Conservation (phyloP, 2,113 vertebrate species). For the Girardinichthys multiradiatus region DNA sequence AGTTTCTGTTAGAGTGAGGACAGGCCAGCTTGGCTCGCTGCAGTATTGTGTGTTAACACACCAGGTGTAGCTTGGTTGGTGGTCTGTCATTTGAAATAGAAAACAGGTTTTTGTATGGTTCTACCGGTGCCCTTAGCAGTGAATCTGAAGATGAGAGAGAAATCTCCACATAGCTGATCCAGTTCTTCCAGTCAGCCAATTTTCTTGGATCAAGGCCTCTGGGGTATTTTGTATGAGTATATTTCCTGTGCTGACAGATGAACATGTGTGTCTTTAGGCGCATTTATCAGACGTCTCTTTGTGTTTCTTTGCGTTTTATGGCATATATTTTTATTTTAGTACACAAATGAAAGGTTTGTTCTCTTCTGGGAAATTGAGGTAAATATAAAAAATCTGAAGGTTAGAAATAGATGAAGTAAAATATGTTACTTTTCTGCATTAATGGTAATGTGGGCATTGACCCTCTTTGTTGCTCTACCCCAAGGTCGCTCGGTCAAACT, state of each 20-base stretch:
- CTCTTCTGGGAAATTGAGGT: too few relatives aligned
- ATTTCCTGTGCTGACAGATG: constrained; percentile 44
- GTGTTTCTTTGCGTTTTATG: too few relatives aligned
- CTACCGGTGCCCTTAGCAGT: constrained; percentile 11
- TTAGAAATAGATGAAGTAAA: neutral
- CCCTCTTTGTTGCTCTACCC: constrained; percentile 10
- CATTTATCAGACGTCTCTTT: too few relatives aligned
- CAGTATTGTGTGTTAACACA: constrained; percentile 35
- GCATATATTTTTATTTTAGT: too few relatives aligned
- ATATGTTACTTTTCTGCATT: neutral
- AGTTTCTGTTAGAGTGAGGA: constrained; percentile 26
- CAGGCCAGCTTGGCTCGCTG: constrained; percentile 32
- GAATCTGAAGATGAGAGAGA: constrained; percentile 51
- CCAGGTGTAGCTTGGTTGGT: constrained; percentile 61
- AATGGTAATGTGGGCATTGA: neutral
- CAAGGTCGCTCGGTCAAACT: neutral
- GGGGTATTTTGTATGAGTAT: constrained; percentile 24
- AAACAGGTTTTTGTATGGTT: constrained; percentile 21
- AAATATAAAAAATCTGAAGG: too few relatives aligned
- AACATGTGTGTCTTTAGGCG: neutral
- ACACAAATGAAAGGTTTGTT: too few relatives aligned
- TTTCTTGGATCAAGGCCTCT: constrained; percentile 40
- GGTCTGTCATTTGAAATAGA: constrained; percentile 43
- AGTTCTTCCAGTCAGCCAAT: constrained; percentile 43
- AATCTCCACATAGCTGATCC: constrained; percentile 44